Base-by-base conservation (phyloP, 1,140 invertebrate genomes). In the Diachasma alloeum region DNA sequence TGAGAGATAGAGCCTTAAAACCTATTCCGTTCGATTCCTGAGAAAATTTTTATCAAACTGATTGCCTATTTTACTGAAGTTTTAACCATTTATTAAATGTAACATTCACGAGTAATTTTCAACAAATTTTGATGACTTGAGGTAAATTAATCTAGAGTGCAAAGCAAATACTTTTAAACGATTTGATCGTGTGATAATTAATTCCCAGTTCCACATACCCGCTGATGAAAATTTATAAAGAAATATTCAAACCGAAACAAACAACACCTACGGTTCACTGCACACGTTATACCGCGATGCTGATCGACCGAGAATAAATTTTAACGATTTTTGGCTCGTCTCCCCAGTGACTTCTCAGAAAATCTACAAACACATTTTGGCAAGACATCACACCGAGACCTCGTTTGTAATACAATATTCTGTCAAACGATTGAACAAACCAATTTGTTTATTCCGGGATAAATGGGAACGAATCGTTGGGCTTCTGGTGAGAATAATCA, bases 231-330 rank as follows among this genome's bases (percentile, higher is more conserved):
- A 19, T 53, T 1, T 53, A 53, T 53, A 53, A 17, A 53, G 9
- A 53, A 6, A 53, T 53, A n/a, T 13, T 53, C 1, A 13, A 17
- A 3, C 0, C 24, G 24, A 26, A 31, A 63, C 59, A 63, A 63
- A 63, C 22, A 63, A 63, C 59, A 26, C 48, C 13, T 56, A 56
- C 48, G 48, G 24, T 63, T 63, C 15, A 63, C 9, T 26, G 19
- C 24, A 63, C 11, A 63, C 59, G 24, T 13, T 63, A 26, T 8
- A 26, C 19, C 24, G 59, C 22, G 59, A 31, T 26, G 26, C 66
- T 39, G 70, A 76, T 76, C 74, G 67, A 75, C 66, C 74, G 69
- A 46, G 74, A 75, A 75, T 75, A 75, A 75, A 71, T 75, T 75
- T 48, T 70, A 44, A 76, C 69, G 66, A 36, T 68, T 68, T 76